Percentiles rank a stretch among this genome's conserved stretches.
Conservation (phyloP, 2,888 invertebrate species). For the Drosophila neutralis region DNA sequence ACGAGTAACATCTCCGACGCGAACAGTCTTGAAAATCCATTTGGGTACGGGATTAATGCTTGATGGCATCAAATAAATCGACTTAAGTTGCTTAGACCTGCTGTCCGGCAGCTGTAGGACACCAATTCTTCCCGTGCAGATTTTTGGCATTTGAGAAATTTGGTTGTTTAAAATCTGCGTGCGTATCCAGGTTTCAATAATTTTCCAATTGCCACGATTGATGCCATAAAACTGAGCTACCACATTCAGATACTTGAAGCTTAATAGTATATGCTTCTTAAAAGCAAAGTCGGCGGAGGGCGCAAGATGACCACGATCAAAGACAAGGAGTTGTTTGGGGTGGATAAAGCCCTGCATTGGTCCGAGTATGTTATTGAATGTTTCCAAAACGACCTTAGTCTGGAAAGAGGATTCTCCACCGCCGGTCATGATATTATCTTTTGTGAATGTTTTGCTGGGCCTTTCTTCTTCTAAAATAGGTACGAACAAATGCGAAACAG, state of each 20-base stretch:
- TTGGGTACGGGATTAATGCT: conserved; percentile 43
- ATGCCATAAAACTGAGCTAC: conserved; percentile 86
- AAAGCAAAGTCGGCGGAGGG: conserved; percentile 85
- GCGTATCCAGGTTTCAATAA: conserved; percentile 84
- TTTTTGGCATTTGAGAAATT: not conserved
- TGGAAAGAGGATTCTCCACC: conserved; percentile 29
- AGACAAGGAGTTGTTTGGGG: not conserved
- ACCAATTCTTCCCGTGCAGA: conserved; percentile 52
- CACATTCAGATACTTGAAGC: conserved; percentile 85
- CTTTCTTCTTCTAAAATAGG: not conserved
- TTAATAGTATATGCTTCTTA: conserved; percentile 83
- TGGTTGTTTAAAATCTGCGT: conserved; percentile 18
- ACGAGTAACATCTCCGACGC: not conserved
- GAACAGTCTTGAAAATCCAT: conserved; percentile 57
- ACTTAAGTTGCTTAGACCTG: not conserved
- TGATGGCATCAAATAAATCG: conserved; percentile 30
- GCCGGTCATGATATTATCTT: conserved; percentile 39
- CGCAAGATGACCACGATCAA: conserved; percentile 85
- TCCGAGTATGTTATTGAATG: conserved; percentile 45
- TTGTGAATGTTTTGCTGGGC: conserved; percentile 37
- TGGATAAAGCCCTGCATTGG: conserved; percentile 29
- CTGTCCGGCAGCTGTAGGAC: conserved; percentile 31
- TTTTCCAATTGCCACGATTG: conserved; percentile 87
- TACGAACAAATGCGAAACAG: not conserved
- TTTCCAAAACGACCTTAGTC: conserved; percentile 32